Evolutionary conservation across 2,888 invertebrate genomes (phyloP), one percentile per base, ranked within the genome.

Genomic region (Erebia epiphron): DNA sequence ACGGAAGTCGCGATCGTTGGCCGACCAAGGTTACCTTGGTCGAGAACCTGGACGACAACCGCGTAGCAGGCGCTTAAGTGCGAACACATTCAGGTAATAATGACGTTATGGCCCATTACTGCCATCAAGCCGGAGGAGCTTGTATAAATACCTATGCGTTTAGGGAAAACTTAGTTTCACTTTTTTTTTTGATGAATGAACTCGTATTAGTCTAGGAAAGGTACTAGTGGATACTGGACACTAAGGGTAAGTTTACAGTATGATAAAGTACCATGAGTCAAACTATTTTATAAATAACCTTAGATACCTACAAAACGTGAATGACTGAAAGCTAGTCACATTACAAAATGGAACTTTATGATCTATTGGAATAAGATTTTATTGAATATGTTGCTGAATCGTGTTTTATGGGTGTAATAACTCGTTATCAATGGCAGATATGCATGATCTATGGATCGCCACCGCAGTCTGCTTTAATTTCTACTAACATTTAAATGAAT

Each of bases 61-160:
- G 35, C 7, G 35, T 35, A 35, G 5, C 35, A 7, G 35, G 35
- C 35, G 35, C 7, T 35, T 35, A 35, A 7, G 7, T 35, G 70
- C 50, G 67, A 66, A 70, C 69, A 72, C 70, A 67, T 71, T 69
- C 68, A 72, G 70, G 72, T 72, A 72, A 72, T 69, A 68, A 63
- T 72, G 72, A 68, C 68, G 46, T 72, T 63, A 72, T 66, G 63
- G 70, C 11, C 62, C 70, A 66, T 74, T 73, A 73, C 70, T 71
- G 73, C 67, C 73, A 68, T 67, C 35, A 35, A 46, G 49, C 49
- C 16, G 49, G 16, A 54, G 58, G n/a, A 35, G 14, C 58, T 60
- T 50, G 26, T 57, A 16, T 35, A 67, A 43, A 64, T 52, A 54
- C 35, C 35, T 35, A 7, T 7, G 9, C 26, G 18, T 26, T 57